A percentile compares a stretch with the other conserved stretches of the same genome.
Evolutionary conservation across 2,797 vertebrate species (phyloP).

Genomic region (Gadopsis bispinosus): DNA sequence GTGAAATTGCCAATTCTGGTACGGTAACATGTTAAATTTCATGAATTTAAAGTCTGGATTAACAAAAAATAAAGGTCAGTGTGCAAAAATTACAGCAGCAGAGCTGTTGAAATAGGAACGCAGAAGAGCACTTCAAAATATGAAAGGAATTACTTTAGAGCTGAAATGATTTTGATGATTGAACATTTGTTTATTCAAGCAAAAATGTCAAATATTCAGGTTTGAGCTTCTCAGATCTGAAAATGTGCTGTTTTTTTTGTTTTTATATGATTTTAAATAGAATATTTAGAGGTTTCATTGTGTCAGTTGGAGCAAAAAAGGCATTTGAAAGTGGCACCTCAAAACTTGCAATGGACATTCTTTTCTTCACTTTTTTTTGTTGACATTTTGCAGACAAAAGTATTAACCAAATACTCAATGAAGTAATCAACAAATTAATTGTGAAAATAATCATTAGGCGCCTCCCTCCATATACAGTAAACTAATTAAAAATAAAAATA

Average conservation of each 20-base stretch:
- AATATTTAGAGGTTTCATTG: background rate
- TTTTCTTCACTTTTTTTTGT: too few relatives aligned
- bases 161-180: background rate
- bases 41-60: background rate
- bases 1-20: background rate
- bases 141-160: background rate
- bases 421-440: background rate
- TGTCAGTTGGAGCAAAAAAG: background rate
- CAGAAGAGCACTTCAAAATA: background rate
- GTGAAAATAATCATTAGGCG: background rate
- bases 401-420: too few relatives aligned
- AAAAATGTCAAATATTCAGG: background rate
- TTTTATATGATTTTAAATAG: background rate
- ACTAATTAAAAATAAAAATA: background rate
- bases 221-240: background rate
- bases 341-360: too few relatives aligned
- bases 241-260: background rate
- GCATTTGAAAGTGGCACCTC: background rate
- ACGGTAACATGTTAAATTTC: background rate
- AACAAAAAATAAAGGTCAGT: background rate
- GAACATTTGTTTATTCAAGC: background rate
- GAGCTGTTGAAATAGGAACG: background rate
- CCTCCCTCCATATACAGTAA: background rate
- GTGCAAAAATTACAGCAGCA: background rate
- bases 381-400: too few relatives aligned